Percentiles rank a stretch among this genome's conserved stretches.
Conservation (phyloP, 2,888 invertebrate genomes). For the Arrhopalites spinosus region DNA sequence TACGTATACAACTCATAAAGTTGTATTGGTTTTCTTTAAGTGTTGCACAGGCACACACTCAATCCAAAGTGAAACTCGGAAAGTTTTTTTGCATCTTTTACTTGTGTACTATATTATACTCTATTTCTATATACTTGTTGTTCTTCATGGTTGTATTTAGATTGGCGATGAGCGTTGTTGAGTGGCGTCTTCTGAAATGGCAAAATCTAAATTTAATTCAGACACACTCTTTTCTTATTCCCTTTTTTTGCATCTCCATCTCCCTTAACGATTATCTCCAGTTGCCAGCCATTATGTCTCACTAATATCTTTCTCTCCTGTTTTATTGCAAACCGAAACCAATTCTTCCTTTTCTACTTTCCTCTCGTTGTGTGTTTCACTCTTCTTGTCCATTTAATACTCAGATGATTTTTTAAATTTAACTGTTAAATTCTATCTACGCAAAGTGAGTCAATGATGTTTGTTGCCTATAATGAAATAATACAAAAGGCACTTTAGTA, state of each 20-base stretch:
- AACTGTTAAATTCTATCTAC: too few relatives aligned
- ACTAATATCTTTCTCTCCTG: background rate
- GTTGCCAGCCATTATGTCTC: background rate
- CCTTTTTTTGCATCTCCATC: background rate
- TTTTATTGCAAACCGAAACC: background rate
- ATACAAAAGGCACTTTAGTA: too few relatives aligned
- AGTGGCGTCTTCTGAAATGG: slow-evolving; percentile 15
- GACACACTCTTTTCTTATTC: slow-evolving; percentile 5
- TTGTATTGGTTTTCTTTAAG: background rate
- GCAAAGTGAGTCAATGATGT: too few relatives aligned
- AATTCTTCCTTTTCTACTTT: background rate
- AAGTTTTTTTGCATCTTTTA: background rate
- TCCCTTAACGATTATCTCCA: background rate
- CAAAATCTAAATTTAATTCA: slow-evolving; percentile 24
- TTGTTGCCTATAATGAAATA: too few relatives aligned
- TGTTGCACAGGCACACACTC: background rate
- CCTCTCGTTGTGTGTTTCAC: background rate
- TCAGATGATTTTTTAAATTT: background rate
- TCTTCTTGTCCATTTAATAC: background rate
- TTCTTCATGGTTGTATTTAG: slow-evolving; percentile 7
- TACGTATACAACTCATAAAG: background rate
- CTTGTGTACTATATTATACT: background rate
- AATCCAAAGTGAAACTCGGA: background rate
- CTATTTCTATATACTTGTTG: background rate
- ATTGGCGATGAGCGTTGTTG: slow-evolving; percentile 6